Base-by-base conservation (phyloP, 2,888 invertebrate species). In the Microctonus hyperodae region DNA sequence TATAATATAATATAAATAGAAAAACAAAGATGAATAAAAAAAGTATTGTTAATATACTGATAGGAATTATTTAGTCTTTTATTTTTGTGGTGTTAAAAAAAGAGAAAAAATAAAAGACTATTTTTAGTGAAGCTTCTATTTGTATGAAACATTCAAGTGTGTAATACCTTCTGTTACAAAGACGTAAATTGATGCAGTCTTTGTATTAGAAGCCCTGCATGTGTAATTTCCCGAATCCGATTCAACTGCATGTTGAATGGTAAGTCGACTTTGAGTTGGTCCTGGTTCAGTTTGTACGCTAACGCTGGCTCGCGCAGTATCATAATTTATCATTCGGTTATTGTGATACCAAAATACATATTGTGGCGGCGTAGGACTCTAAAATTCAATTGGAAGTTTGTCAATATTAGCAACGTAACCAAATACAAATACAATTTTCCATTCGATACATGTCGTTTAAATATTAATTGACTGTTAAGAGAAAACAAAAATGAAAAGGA, bases 331-430 rank as follows among this genome's bases (percentile, higher is more conserved):
- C 92, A 96, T 94, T 82, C 93, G 91, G 85, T 92, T 92, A 87
- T 96, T 95, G 88, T 95, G 95, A 87, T 93, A 95, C 96, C 96
- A 96, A 87, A 95, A 95, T 82, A 96, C 95, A 87, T 95, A 96
- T 86, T 95, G 95, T 74, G 95, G 95, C 75, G 95, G 95, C 81
- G 92, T 93, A 64, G 95, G 95, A 84, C 95, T 95, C 93, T 95
- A 88, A 3, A 89, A 88, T 64, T 44, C 31, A 55, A 51, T 51
- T 51, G 51, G 9, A 51, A 3, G 44, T 44, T 23, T 51, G 23
- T 25, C 51, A 51, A 51, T 51, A 51, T 51, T 23, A 51, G 23
- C 23, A 23, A 51, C 13, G n/a, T 4, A 44, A 9, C n/a, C 4
- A 16, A 44, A 44, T 44, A 1, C 16, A 44, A n/a, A 7, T 28